Conservation (phyloP, 2,888 invertebrate species). For the Nysson spinosus region DNA sequence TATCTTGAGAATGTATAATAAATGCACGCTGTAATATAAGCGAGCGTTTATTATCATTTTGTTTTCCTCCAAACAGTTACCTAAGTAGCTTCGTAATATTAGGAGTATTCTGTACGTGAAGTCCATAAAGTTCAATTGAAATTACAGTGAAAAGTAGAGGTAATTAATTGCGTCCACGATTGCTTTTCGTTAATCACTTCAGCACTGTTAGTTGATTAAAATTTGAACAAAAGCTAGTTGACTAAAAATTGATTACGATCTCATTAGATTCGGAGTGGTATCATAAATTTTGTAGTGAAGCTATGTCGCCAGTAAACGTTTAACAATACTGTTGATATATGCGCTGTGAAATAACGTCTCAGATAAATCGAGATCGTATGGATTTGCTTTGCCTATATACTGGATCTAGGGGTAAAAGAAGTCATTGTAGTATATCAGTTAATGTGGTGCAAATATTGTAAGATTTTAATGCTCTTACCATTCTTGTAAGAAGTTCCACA, state of each 20-base stretch:
- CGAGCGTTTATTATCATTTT: neutral
- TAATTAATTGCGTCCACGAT: constrained; percentile 18
- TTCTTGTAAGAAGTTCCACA: constrained; percentile 7
- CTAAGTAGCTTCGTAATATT: neutral
- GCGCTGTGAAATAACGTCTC: constrained; percentile 1
- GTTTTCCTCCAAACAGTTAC: neutral
- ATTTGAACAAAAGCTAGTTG: no score
- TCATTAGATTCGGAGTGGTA: constrained; percentile 27
- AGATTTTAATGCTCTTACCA: constrained; percentile 14
- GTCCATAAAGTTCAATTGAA: neutral
- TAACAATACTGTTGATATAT: neutral
- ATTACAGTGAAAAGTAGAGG: neutral
- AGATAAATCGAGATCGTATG: neutral
- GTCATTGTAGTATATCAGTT: constrained; percentile 2
- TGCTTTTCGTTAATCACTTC: constrained; percentile 12
- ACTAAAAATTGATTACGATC: constrained; percentile 20
- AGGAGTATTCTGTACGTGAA: neutral
- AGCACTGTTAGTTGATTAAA: neutral
- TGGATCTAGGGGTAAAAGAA: constrained; percentile 3
- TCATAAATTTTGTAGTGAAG: constrained; percentile 17
- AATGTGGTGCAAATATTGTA: constrained; percentile 6
- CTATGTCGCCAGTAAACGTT: neutral
- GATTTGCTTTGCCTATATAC: constrained; percentile 5
- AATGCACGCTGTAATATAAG: neutral
- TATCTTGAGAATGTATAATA: constrained; percentile 5